A percentile compares a stretch with the other conserved stretches of the same genome.
phyloP scores from a whole-genome alignment of 35 echinoderm and acorn worm genomes.

The Lytechinus pictus region DNA sequence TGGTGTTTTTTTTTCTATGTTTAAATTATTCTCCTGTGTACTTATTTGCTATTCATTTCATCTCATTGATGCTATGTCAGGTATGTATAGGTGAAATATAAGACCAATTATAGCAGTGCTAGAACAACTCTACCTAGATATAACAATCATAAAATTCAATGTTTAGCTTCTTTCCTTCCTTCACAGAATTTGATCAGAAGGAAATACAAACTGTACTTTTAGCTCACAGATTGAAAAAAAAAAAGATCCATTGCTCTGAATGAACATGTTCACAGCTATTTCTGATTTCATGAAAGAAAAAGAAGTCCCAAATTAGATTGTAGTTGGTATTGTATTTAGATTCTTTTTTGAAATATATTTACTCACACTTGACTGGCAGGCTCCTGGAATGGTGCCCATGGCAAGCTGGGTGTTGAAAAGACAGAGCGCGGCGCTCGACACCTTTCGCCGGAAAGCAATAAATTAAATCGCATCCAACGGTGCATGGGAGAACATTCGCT shows the following conservation, averaged over 20 bases:
- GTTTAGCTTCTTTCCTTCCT: background rate
- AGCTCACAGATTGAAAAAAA: background rate
- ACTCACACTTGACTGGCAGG: background rate
- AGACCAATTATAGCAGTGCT: too few relatives aligned
- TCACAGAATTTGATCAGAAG: background rate
- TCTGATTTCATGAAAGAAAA: background rate
- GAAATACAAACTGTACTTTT: background rate
- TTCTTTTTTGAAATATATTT: background rate
- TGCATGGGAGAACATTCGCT: slow-evolving; percentile 27
- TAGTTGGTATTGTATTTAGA: too few relatives aligned
- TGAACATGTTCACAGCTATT: background rate
- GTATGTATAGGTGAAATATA: background rate
- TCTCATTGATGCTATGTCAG: background rate
- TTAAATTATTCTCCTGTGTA: too few relatives aligned
- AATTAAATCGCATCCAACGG: slow-evolving; percentile 24
- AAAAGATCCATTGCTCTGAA: background rate
- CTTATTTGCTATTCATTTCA: background rate
- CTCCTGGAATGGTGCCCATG: background rate
- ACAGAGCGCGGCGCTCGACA: background rate
- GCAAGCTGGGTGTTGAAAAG: slow-evolving; percentile 6
- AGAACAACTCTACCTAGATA: background rate
- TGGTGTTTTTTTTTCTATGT: too few relatives aligned
- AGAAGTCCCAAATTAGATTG: background rate
- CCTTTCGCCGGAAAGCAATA: background rate
- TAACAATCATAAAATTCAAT: background rate